Conservation (phyloP, 2,797 vertebrate genomes). For the Trachurus trachurus region DNA sequence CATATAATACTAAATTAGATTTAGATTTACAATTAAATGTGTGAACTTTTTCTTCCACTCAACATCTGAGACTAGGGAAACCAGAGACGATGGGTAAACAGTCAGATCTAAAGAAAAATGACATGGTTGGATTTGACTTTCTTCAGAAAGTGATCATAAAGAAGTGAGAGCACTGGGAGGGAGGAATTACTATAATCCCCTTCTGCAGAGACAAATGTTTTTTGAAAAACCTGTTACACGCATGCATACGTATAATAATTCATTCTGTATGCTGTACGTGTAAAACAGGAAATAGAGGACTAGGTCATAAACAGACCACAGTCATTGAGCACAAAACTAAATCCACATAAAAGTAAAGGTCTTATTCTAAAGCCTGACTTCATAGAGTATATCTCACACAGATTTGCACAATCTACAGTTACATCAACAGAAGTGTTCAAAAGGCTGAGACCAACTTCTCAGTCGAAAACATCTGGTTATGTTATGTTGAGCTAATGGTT, state of each 20-base stretch:
- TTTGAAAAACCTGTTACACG: background rate
- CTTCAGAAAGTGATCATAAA: background rate
- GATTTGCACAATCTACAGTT: slow-evolving; percentile 42
- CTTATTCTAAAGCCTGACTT: background rate
- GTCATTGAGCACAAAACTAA: background rate
- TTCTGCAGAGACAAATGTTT: background rate
- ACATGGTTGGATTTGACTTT: slow-evolving; percentile 8
- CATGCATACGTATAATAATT: background rate
- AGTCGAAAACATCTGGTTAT: background rate
- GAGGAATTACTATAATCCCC: background rate
- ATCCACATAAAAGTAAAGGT: background rate
- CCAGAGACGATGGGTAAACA: background rate
- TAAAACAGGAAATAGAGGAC: background rate
- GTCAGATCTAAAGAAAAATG: slow-evolving; percentile 21
- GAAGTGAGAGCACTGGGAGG: background rate
- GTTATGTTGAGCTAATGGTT: background rate
- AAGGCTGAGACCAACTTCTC: too few relatives aligned
- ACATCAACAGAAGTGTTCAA: background rate
- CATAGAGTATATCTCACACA: slow-evolving; percentile 1
- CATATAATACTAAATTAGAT: background rate
- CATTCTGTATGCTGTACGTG: background rate
- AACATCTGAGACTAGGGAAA: slow-evolving; percentile 4
- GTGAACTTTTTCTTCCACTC: background rate
- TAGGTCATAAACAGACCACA: background rate
- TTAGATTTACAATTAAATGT: background rate